phyloP scores from a whole-genome alignment of 2,888 invertebrate genomes.

The Branchipolynoe longqiensis region DNA sequence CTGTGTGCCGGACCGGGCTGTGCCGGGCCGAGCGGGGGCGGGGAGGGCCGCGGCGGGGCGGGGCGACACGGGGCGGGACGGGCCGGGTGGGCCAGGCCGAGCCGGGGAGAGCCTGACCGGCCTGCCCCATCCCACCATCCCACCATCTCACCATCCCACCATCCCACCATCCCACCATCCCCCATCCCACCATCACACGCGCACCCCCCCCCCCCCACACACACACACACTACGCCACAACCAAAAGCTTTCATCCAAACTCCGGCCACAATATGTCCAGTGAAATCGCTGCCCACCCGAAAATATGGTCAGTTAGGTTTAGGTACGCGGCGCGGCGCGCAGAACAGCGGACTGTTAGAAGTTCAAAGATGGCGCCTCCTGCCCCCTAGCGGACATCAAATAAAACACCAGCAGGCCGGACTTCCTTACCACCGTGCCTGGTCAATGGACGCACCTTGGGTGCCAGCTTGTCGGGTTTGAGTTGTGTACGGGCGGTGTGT shows the following conservation, averaged over 20 bases:
- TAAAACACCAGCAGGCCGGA: slow-evolving; percentile 27
- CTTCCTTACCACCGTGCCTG: background rate
- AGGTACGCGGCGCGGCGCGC: background rate
- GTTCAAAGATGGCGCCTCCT: slow-evolving; percentile 27
- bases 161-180: background rate
- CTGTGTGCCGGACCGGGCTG: no score
- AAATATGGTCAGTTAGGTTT: slow-evolving; percentile 37
- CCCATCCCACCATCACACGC: background rate
- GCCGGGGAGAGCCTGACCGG: no score
- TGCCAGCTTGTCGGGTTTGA: no score
- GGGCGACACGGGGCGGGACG: no score
- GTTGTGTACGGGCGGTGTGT: background rate
- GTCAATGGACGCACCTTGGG: background rate
- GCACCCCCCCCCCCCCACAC: background rate
- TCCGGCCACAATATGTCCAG: slow-evolving; percentile 24
- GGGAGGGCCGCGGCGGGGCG: no score
- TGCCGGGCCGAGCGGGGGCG: no score
- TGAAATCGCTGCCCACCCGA: slow-evolving; percentile 17
- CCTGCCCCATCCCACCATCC: no score
- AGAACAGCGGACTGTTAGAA: background rate
- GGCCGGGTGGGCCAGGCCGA: no score
- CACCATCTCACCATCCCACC: no score
- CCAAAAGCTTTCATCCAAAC: slow-evolving; percentile 13
- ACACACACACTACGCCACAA: slow-evolving; percentile 2
- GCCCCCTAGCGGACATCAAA: background rate